Base-by-base conservation (phyloP, 2,797 vertebrate genomes). In the Eulemur albifrons region DNA sequence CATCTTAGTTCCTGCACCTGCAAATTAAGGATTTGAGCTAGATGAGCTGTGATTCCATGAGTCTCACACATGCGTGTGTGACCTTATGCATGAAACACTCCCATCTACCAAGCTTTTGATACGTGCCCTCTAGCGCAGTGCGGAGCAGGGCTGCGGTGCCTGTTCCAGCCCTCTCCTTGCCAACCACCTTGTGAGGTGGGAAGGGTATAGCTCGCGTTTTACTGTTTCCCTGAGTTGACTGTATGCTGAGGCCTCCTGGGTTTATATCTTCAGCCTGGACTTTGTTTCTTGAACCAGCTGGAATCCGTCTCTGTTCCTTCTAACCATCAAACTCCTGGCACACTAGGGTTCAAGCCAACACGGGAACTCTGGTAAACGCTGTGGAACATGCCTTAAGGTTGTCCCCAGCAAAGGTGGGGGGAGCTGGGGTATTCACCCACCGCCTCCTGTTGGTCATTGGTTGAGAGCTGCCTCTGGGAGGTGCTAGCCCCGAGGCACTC, bases 401-500 rank as follows among this genome's bases (percentile, higher is more conserved):
- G 54, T 23, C 9, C 61, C 12, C 38, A 57, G 7, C 38, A 45
- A 50, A 61, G 35, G 3, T 35, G 5, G n/a, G 21, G 30, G 59
- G n/a, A 12, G 5, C 61, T 20, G 38, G 35, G 75, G 15, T 45
- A 13, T 61, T 69, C 52, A 38, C 57, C 50, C 3, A 32, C 75
- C 4, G 6, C 38, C 30, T 50, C 35, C 23, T 50, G 35, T 67
- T 30, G 6, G 20, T 40, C 8, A 1, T 14, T 72, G 59, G 20
- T 7, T 10, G 25, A 91, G 52, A 38, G 83, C 88, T 35, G 32
- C 12, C 25, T 27, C 61, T 2, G 45, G 32, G 59, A 76, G 50
- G 61, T 7, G 5, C 38, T 35, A 45, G 54, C n/a, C 30, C 18
- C 35, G 0, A 0, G 0, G 23, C 27, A 43, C 35, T 12, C 77